Base-by-base conservation (phyloP, 2,888 invertebrate species). In the Endotricha flammealis region DNA sequence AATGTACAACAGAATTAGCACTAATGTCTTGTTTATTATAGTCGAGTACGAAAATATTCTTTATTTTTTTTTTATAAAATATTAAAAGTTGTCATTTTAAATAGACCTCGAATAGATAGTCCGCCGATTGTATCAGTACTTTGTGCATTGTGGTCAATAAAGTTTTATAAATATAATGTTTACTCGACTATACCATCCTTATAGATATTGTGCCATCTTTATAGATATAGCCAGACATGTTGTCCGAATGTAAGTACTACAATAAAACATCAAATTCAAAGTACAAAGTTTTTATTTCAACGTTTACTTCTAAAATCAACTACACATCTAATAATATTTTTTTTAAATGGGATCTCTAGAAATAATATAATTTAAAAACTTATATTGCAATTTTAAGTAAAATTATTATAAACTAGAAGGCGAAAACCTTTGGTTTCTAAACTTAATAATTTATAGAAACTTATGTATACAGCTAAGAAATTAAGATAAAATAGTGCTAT, bases 261-360 rank as follows among this genome's bases (percentile, higher is more conserved):
- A 32, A 53, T 56, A 57, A 54, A 56, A 54, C 27, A 37, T 6
- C 10, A 5, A 5, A 45, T 39, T 42, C 38, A 46, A 57, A 61
- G 48, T 64, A 65, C 57, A 62, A 60, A 62, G 53, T 70, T 77
- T 77, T 74, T 74, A 72, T 75, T 8, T 55, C 59, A 78, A 78
- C 75, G 68, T 62, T 61, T 70, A 69, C 41, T 46, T 69, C 64
- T 72, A 71, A 69, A 76, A 74, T 75, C 66, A 72, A 70, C 53
- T 61, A 64, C 57, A 54, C 52, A 44, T 56, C 39, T 49, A 47
- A 57, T 46, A 57, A 66, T 29, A 69, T 62, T 39, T 31, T 50
- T 48, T 41, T 62, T 67, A 66, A 62, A 56, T 53, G 49, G 36
- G 45, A 52, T 59, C 48, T 50, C 49, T 57, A 48, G 51, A 62